Evolutionary conservation across 2,113 vertebrate genomes (phyloP).

Genomic region (Pedionomus torquatus): DNA sequence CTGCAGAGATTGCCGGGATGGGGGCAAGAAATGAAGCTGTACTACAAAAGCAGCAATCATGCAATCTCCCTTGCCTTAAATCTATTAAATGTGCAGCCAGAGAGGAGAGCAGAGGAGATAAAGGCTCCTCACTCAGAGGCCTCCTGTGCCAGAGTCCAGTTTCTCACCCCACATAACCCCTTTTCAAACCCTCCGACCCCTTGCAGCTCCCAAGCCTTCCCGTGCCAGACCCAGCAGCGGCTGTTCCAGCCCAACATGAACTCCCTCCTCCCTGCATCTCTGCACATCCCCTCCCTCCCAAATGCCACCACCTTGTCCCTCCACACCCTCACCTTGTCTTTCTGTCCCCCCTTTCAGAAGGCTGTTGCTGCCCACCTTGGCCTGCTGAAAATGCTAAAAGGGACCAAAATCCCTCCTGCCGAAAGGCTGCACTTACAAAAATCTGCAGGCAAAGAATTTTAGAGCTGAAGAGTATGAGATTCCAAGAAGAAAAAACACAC

Average conservation of each 20-base stretch:
- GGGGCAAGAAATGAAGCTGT: background rate
- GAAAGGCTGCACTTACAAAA: background rate
- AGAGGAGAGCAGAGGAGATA: background rate
- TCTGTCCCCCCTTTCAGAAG: background rate
- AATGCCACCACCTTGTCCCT: background rate
- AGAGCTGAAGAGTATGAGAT: background rate
- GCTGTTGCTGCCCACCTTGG: background rate
- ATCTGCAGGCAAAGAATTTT: background rate
- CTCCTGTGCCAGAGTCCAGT: background rate
- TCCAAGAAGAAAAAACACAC: background rate
- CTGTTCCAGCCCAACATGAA: rapidly evolving
- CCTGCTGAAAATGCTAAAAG: background rate
- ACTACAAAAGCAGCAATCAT: background rate
- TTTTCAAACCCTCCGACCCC: background rate
- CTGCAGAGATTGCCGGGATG: background rate
- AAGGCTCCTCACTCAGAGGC: background rate
- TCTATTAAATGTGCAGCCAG: background rate
- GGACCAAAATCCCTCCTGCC: background rate
- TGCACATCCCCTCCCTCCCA: rapidly evolving
- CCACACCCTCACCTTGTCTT: background rate
- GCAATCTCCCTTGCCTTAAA: background rate
- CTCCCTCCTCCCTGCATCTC: background rate
- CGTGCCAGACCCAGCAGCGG: rapidly evolving
- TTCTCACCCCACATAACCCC: background rate
- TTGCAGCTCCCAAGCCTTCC: background rate